These are phyloP conservation scores for Diplazon laetatorius DNA, from an alignment of 2,888 invertebrate genomes.

Conservation along the genomic window DNA sequence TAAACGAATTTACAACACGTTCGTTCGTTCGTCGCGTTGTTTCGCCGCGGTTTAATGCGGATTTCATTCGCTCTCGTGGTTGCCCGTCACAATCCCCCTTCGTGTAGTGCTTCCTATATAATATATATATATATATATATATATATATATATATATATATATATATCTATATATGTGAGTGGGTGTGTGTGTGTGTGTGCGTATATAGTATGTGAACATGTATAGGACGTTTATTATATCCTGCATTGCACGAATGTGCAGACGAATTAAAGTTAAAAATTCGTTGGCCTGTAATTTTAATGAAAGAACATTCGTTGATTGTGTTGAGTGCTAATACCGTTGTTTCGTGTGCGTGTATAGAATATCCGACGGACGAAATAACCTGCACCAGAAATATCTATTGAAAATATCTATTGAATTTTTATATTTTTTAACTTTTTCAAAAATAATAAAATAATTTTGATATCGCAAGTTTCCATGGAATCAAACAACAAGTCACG, in stretches of 20 bases:
- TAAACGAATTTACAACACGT: constrained; percentile 18
- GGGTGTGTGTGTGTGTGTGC: too few relatives aligned
- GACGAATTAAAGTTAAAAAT: constrained; percentile 23
- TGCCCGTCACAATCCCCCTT: constrained; percentile 18
- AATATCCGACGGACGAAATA: too few relatives aligned
- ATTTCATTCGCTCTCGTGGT: constrained; percentile 34
- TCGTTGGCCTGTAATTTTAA: constrained; percentile 53
- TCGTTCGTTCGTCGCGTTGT: constrained; percentile 12
- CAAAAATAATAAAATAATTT: too few relatives aligned
- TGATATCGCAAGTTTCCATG: too few relatives aligned
- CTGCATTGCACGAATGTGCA: neutral
- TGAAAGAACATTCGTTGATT: constrained; percentile 51
- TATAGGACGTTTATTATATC: neutral
- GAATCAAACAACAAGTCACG: too few relatives aligned
- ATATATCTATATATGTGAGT: too few relatives aligned
- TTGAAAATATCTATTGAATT: too few relatives aligned
- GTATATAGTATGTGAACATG: neutral
- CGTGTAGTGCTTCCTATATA: neutral
- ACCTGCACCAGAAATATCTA: too few relatives aligned
- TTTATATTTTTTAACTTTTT: too few relatives aligned
- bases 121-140: neutral
- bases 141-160: too few relatives aligned
- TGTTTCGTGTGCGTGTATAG: neutral
- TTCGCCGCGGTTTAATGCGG: constrained; percentile 35
- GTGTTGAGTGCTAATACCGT: constrained; percentile 11